A percentile compares a stretch with the other conserved stretches of the same genome.
phyloP scores from a whole-genome alignment of 1,140 invertebrate species.

The Halesus radiatus region DNA sequence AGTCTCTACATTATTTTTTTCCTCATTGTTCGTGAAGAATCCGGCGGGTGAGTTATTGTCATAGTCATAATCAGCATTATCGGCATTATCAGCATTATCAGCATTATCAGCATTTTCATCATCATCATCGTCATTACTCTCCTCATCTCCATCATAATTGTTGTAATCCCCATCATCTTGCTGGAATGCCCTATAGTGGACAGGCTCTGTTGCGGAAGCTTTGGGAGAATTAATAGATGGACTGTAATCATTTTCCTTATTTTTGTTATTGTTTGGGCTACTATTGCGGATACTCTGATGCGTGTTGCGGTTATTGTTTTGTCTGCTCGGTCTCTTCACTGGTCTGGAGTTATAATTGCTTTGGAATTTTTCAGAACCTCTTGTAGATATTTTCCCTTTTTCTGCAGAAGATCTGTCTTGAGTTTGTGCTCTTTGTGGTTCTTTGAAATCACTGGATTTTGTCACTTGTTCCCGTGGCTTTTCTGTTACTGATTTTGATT shows the following conservation, averaged over 20 bases:
- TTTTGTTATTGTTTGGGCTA: too few species aligned
- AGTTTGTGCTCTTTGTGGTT: background rate
- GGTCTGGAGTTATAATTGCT: background rate
- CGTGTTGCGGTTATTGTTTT: slow-evolving; percentile 38
- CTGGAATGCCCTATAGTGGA: slow-evolving; percentile 60
- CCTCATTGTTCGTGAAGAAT: slow-evolving; percentile 67
- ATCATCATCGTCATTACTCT: slow-evolving; percentile 58
- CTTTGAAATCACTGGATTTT: slow-evolving; percentile 41
- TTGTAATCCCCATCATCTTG: slow-evolving; percentile 60
- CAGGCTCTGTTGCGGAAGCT: slow-evolving; percentile 36
- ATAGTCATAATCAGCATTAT: slow-evolving; percentile 69
- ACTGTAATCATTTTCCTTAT: slow-evolving; percentile 63
- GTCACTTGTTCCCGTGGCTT: slow-evolving; percentile 31
- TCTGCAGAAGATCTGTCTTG: too few species aligned
- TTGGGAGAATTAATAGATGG: slow-evolving; percentile 60
- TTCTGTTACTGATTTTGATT: slow-evolving; percentile 51
- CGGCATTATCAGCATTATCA: slow-evolving; percentile 48
- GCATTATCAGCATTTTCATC: slow-evolving; percentile 64
- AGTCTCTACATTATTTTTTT: slow-evolving; percentile 76
- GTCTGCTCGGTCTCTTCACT: slow-evolving; percentile 4
- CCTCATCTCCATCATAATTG: slow-evolving; percentile 44
- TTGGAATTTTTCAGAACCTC: slow-evolving; percentile 47
- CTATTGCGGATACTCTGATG: slow-evolving; percentile 1
- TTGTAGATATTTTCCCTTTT: slow-evolving; percentile 25
- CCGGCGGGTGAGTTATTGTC: slow-evolving; percentile 64